Base-by-base conservation (phyloP, 2,113 vertebrate genomes). In the Leucopsar rothschildi region DNA sequence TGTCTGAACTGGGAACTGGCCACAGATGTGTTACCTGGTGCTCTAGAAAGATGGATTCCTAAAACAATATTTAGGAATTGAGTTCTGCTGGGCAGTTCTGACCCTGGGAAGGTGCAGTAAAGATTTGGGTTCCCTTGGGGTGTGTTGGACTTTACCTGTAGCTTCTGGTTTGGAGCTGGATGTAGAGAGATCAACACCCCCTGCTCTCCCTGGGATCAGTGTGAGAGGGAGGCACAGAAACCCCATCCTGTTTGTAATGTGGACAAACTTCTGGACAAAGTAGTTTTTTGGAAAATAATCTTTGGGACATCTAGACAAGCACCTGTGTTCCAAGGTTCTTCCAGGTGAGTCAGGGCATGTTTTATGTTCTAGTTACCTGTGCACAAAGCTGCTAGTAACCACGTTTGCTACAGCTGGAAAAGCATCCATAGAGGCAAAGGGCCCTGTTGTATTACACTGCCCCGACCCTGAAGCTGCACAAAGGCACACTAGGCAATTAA, bases 11-110 rank as follows among this genome's bases (percentile, higher is more conserved):
- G 35, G 25, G 55, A 53, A 29, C 29, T 49, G 53, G 42, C 4
- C 20, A 7, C 49, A 33, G 65, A 28, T 1, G 0, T 1, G 0
- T 33, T 29, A 20, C 8, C 2, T 3, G 31, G 10, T 10, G 22
- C 65, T 73, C 10, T n/a, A 50, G 52, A 44, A 66, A 39, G 63
- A 6, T 37, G 57, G 23, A 16, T 8, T 64, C 40, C 40, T 42
- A 40, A 31, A 45, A 12, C 8, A 10, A 5, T 11, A 37, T 7
- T 45, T 49, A 4, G 12, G 29, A n/a, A 12, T 40, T 25, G 20
- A 44, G 10, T 50, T 35, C 2, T 33, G 24, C 17, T 35, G 31
- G 31, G 60, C n/a, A 75, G 37, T 9, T 9, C 28, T 15, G 44
- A 13, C 12, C 45, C 20, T 25, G 25, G 56, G 44, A 49, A 37